Percentiles rank a stretch among this genome's conserved stretches.
Conservation (phyloP, 2,888 invertebrate species). For the Saturnia pavonia region DNA sequence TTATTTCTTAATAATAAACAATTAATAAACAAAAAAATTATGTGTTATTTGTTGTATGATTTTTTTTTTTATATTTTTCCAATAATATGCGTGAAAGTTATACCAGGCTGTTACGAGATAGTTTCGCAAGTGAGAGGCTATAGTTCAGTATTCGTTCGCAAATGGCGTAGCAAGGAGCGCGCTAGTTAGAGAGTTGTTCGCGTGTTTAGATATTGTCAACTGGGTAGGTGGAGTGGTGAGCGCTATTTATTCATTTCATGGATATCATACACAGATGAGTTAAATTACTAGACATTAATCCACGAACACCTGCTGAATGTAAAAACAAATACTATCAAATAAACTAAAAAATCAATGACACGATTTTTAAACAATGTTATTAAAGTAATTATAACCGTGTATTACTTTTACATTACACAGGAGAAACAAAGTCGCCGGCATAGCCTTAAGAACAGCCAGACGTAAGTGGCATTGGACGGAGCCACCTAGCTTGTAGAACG, state of each 20-base stretch:
- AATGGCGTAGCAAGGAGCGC: neutral
- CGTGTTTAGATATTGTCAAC: constrained; percentile 5
- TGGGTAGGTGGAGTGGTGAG: neutral
- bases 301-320: neutral
- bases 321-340: neutral
- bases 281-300: neutral
- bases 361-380: too few relatives aligned
- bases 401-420: too few relatives aligned
- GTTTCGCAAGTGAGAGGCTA: neutral
- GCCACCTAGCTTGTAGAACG: too few relatives aligned
- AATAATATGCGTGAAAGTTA: neutral
- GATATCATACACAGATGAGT: neutral
- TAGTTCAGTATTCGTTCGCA: neutral
- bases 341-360: too few relatives aligned
- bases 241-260: neutral
- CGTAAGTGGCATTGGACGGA: too few relatives aligned
- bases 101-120: neutral
- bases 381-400: too few relatives aligned
- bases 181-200: constrained; percentile 2
- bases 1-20: too few relatives aligned
- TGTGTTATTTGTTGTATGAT: neutral
- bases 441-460: too few relatives aligned
- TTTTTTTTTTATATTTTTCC: neutral
- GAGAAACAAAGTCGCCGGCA: too few relatives aligned
- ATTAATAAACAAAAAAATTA: too few relatives aligned